Evolutionary conservation across 1,140 invertebrate species (phyloP).

Genomic region (Helicoverpa armigera): DNA sequence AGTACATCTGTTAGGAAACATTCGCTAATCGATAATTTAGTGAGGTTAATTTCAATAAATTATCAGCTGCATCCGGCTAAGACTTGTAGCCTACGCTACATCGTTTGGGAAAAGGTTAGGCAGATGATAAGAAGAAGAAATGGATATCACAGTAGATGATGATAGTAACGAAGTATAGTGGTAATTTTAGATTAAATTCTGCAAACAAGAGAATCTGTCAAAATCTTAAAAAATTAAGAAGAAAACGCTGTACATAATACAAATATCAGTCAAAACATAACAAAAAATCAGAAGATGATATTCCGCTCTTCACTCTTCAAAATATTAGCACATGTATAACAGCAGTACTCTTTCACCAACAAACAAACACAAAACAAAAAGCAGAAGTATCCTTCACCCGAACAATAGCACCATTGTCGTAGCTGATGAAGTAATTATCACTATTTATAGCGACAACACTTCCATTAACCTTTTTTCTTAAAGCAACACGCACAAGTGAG

Average conservation of each 20-base stretch:
- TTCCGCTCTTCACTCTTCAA: too few species aligned
- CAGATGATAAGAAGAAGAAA: too few species aligned
- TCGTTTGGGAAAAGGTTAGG: too few species aligned
- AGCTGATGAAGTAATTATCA: slow-evolving; percentile 24
- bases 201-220: background rate
- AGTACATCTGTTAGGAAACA: background rate
- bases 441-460: slow-evolving; percentile 21
- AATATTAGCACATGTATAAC: background rate
- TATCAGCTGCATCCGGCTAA: too few species aligned
- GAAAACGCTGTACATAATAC: background rate
- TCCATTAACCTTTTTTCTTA: slow-evolving; percentile 3
- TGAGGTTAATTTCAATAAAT: too few species aligned
- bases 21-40: too few species aligned
- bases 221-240: background rate
- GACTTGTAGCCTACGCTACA: too few species aligned
- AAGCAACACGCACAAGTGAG: slow-evolving; percentile 9
- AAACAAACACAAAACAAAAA: slow-evolving; percentile 7
- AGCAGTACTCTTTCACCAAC: background rate
- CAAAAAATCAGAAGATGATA: too few species aligned
- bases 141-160: too few species aligned
- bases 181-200: too few species aligned
- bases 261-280: background rate
- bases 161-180: too few species aligned
- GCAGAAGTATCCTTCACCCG: slow-evolving; percentile 27
- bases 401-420: slow-evolving; percentile 31